These are phyloP conservation scores for Eupithecia dodoneata DNA, from an alignment of 2,888 invertebrate genomes.

Conservation along the genomic window DNA sequence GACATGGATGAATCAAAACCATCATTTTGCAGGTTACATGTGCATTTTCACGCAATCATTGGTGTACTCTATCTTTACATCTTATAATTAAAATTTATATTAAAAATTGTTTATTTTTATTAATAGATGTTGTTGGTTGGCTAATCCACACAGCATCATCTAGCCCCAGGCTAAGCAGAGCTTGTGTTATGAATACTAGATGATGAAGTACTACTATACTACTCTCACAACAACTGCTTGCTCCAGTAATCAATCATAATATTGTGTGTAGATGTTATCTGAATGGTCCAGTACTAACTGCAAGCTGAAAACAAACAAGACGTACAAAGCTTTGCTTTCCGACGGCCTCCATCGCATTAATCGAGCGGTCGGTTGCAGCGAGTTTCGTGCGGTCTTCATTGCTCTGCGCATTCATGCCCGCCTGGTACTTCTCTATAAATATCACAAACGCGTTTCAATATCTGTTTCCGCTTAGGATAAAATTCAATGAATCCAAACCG, in stretches of 20 bases:
- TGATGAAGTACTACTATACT: too few species aligned
- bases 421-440: neutral
- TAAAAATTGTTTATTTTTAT: neutral
- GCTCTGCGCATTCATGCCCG: neutral
- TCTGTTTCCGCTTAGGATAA: neutral
- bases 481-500: neutral
- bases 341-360: neutral
- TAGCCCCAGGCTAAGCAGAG: too few species aligned
- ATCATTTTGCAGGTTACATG: neutral
- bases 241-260: neutral
- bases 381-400: neutral
- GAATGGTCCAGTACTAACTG: neutral
- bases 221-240: neutral
- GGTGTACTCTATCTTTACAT: neutral
- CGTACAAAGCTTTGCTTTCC: slow-evolving; percentile 8
- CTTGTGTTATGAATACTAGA: too few species aligned
- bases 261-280: neutral
- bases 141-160: too few species aligned
- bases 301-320: slow-evolving; percentile 3
- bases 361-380: neutral
- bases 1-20: neutral
- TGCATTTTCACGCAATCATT: neutral
- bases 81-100: neutral
- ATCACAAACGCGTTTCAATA: neutral
- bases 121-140: too few species aligned